Evolutionary conservation across 1,140 invertebrate genomes (phyloP), one percentile per base, ranked within the genome.

Genomic region (Plodia interpunctella): DNA sequence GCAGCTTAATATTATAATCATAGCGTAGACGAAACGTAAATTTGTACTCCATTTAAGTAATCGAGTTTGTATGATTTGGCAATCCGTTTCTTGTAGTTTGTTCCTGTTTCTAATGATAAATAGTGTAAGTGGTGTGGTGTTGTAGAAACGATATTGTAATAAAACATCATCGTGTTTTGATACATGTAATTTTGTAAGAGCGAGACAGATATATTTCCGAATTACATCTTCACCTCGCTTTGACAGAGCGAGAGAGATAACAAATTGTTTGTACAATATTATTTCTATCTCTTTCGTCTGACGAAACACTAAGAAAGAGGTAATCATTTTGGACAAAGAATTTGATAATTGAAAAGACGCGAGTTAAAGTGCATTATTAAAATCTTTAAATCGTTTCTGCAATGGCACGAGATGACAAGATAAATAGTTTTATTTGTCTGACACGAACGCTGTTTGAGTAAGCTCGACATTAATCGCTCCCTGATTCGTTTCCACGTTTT

Each of bases 71-170:
- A 49, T 55, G 25, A 25, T 60, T 55, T 64, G 59, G 35, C 32
- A 13, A 59, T 54, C 63, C 61, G 60, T 69, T 57, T 74, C 71
- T 67, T 69, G 76, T 83, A 79, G 74, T 76, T 65, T 75, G 72
- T 77, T 83, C 80, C 76, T 68, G 68, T 75, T 78, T 79, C 70
- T 81, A 72, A 74, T 68, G 68, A 78, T 71, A 70, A 44, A 51
- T 78, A 78, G 68, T 18, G 30, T 75, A 75, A 73, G 65, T 62
- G 49, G 38, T 56, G 19, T 60, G 49, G 5, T 11, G 13, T 8
- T 38, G 2, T 38, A 11, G 35, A 38, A 38, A 38, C 35, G 5
- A 9, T 28, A 38, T 38, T 38, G 35, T n/a, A 38, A 28, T 28
- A 9, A 28, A 3, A 5, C 4, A 9, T 28, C 35, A 38, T 11